Conservation (phyloP, 2,888 invertebrate species). For the Epinotia nisella region DNA sequence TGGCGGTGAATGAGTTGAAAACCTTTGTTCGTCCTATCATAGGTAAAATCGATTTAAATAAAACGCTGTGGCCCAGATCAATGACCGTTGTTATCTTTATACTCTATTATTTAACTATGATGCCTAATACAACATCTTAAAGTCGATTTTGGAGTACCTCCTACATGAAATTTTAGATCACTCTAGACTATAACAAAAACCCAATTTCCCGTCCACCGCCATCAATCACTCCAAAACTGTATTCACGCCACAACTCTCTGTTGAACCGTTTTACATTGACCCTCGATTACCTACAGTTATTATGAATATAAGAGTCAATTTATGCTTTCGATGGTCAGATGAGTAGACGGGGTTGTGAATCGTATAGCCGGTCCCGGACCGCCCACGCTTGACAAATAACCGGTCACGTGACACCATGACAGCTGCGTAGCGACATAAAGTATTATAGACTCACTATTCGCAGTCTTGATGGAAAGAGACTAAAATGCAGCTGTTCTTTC, state of each 20-base stretch:
- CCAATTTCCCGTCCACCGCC: constrained; percentile 9
- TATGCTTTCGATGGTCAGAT: neutral
- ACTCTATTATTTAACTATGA: neutral
- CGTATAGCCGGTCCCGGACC: neutral
- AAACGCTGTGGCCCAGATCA: neutral
- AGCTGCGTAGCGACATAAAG: neutral
- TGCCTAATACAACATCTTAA: neutral
- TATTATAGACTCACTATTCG: neutral
- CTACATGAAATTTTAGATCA: neutral
- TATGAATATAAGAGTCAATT: neutral
- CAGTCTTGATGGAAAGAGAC: no score
- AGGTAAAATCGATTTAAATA: no score
- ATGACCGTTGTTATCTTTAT: neutral
- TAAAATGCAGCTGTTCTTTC: no score
- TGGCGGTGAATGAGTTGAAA: no score
- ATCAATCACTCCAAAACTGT: neutral
- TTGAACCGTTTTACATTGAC: neutral
- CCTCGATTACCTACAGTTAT: neutral
- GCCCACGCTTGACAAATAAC: constrained; percentile 21
- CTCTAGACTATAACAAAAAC: neutral
- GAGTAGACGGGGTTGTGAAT: neutral
- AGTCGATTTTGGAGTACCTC: neutral
- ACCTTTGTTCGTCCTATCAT: no score
- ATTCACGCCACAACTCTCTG: neutral
- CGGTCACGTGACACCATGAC: constrained; percentile 15